Base-by-base conservation (phyloP, 1,140 invertebrate species). In the Myzus persicae region DNA sequence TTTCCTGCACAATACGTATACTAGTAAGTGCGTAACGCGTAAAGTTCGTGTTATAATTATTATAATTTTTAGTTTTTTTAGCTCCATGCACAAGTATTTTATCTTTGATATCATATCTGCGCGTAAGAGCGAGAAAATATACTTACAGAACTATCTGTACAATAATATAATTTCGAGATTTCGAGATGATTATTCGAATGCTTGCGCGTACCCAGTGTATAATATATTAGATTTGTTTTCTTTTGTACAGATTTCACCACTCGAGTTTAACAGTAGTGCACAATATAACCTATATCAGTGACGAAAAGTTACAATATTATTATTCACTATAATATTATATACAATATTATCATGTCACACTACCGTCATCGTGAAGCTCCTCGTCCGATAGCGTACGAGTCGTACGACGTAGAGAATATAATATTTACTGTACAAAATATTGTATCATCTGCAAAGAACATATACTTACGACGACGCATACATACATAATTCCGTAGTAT, bases 41-140 rank as follows among this genome's bases (percentile, higher is more conserved):
- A 18, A 76, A n/a, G 1, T 18, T 5, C n/a, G 11, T n/a, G 14
- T n/a, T 76, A 18, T 76, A n/a, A 76, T 76, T 76, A 76, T 76
- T n/a, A n/a, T 76, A 76, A n/a, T n/a, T n/a, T n/a, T 76, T n/a
- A 76, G 14, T 76, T n/a, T 76, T n/a, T 76, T 76, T 76, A n/a
- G 59, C 18, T 76, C 18, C 4, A 36, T 76, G 26, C 22, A 31
- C 31, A 59, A 31, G 59, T n/a, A 18, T n/a, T 76, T 76, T 76
- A 76, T 76, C 59, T 76, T n/a, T n/a, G 2, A 24, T 14, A 67
- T 31, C 59, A 67, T 67, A 59, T 4, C 26, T 76, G 31, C 0
- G n/a, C 4, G 14, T 18, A 36, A n/a, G 31, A 76, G n/a, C 59
- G 59, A 76, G 59, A 76, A 67, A 51, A 46, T n/a, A n/a, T 76